Base-by-base conservation (phyloP, 1,140 invertebrate genomes). In the Drosophila mojavensis region DNA sequence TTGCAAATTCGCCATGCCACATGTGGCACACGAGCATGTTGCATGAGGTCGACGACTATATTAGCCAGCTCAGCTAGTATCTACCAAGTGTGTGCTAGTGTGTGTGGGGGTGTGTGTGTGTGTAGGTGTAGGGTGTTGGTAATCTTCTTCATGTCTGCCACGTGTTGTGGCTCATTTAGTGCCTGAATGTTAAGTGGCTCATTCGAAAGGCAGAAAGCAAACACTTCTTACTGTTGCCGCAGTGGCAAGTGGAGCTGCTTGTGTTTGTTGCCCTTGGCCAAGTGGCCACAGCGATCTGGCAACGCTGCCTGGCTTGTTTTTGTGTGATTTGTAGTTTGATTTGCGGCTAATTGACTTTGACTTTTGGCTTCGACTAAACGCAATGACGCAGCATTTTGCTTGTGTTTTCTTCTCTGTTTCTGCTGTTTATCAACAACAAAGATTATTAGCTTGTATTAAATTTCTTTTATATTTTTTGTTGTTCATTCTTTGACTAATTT, bases 21-120 rank as follows among this genome's bases (percentile, higher is more conserved):
- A 55, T 64, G 68, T 58, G 68, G 62, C 61, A 50, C 15, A 39
- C 36, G 36, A 39, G 43, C n/a, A 39, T 47, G 65, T 58, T 65
- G 58, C 72, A 72, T 50, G 77, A 77, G 80, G 76, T 83, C 77
- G 83, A 83, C 80, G 81, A 77, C 80, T 84, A 84, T 55, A 80
- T 84, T 66, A 79, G 47, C 71, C 60, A 9, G 28, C 36, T 30
- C 41, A 60, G 45, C 41, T 47, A 47, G 41, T 47, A 60, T 11
- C 28, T 48, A 7, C 5, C 26, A 33, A 56, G 41, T 55, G 11
- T n/a, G 24, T 26, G 51, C 9, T 0, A 10, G 54, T 33, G 4
- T 39, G 48, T 30, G 4, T 28, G 45, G 10, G 45, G 24, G 50
- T 60, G 20, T 20, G 20, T 20, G 20, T 20, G 13, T 17, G 36